These are phyloP conservation scores for Leptodactylus fuscus DNA, from an alignment of 2,113 vertebrate genomes.

Conservation along the genomic window DNA sequence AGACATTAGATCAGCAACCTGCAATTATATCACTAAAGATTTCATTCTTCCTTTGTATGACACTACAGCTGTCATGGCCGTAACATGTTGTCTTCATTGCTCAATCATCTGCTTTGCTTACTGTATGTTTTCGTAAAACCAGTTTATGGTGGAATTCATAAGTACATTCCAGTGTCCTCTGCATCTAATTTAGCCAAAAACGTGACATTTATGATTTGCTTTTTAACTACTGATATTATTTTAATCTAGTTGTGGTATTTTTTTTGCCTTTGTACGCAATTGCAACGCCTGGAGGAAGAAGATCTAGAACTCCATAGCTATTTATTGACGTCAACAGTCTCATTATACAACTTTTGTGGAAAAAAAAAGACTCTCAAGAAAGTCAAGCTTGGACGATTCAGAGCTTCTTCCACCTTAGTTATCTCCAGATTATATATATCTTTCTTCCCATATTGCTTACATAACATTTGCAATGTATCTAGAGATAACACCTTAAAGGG, in stretches of 20 bases:
- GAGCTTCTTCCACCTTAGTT: too few relatives aligned
- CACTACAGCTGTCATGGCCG: conserved; percentile 33
- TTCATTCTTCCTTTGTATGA: conserved; percentile 52
- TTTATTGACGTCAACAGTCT: neutral
- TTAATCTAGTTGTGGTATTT: neutral
- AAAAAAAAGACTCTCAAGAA: neutral
- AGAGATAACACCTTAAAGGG: too few relatives aligned
- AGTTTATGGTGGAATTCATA: conserved; percentile 1
- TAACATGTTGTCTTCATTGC: conserved; percentile 31
- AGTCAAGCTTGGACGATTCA: too few relatives aligned
- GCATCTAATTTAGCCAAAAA: neutral
- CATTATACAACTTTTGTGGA: neutral
- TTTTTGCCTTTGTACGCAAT: neutral
- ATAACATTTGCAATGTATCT: too few relatives aligned
- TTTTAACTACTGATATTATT: neutral
- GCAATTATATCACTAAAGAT: conserved; percentile 41
- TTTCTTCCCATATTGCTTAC: too few relatives aligned
- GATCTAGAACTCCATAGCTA: neutral
- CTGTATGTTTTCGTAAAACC: neutral
- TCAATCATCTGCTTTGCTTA: conserved; percentile 20
- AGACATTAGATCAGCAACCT: conserved; percentile 49
- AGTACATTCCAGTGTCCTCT: neutral
- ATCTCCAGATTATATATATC: too few relatives aligned
- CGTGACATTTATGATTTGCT: neutral
- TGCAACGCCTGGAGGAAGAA: neutral